Percentiles rank a stretch among this genome's conserved stretches.
Conservation (phyloP, 2,888 invertebrate genomes). For the Hetaerina titia region DNA sequence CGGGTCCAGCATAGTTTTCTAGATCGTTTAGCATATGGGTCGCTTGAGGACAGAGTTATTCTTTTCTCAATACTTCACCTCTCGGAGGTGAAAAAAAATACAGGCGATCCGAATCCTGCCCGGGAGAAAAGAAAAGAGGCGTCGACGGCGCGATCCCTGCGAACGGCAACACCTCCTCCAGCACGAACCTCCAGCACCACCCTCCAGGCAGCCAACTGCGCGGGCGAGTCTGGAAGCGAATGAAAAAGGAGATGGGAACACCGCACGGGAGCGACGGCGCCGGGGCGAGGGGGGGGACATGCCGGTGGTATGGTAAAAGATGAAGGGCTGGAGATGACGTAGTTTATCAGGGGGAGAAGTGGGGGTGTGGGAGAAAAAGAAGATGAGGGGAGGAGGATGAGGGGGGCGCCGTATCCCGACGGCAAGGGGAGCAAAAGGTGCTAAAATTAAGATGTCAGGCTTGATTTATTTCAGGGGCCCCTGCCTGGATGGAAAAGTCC, state of each 20-base stretch:
- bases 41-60: conserved; percentile 30
- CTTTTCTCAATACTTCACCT: conserved; percentile 1
- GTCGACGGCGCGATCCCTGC: neutral
- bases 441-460: conserved; percentile 69
- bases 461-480: conserved; percentile 67
- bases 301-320: neutral
- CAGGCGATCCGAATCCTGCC: neutral
- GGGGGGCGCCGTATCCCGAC: neutral
- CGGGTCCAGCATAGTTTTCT: neutral
- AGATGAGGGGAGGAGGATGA: neutral
- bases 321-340: conserved; percentile 2
- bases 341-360: neutral
- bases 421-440: conserved; percentile 60
- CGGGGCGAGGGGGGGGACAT: neutral
- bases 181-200: neutral
- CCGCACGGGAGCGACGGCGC: neutral
- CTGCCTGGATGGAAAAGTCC: conserved; percentile 60
- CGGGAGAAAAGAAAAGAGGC: neutral
- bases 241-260: neutral
- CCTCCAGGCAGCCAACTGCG: neutral
- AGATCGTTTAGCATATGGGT: conserved; percentile 44
- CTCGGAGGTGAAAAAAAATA: neutral
- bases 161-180: neutral
- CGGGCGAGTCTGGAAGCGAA: neutral
- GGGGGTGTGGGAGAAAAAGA: neutral